A percentile compares a stretch with the other conserved stretches of the same genome.
These are phyloP conservation scores for Pseudocheirus occidentalis DNA, from an alignment of 2,797 vertebrate species.

Conservation along the genomic window DNA sequence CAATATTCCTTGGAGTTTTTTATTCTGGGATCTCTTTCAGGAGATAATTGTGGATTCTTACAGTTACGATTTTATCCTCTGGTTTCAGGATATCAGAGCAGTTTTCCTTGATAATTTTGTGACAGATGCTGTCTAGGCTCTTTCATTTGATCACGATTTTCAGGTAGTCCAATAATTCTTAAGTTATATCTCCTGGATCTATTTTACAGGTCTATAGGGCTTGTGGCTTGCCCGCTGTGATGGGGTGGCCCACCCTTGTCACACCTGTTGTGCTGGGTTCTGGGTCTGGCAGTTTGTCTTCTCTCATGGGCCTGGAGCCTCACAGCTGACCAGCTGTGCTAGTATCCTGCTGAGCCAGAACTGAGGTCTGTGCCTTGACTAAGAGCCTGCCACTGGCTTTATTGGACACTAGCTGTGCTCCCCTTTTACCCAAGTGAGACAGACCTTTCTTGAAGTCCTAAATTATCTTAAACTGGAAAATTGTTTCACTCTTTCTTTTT, in stretches of 20 bases:
- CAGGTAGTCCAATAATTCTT: neutral
- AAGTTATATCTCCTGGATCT: neutral
- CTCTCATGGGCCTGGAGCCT: neutral
- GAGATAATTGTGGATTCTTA: neutral
- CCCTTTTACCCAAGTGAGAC: neutral
- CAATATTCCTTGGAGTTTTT: neutral
- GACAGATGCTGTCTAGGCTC: neutral
- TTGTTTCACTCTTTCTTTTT: neutral
- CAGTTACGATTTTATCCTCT: neutral
- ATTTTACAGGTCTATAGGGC: too few species aligned
- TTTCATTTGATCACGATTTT: neutral
- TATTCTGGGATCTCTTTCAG: neutral
- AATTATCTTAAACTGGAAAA: neutral
- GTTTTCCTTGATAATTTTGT: neutral
- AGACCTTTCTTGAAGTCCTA: neutral
- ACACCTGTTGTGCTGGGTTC: neutral
- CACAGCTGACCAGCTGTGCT: neutral
- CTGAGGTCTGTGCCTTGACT: neutral
- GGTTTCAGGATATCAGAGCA: neutral
- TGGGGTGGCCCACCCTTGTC: neutral
- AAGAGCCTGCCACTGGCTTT: neutral
- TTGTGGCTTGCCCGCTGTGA: neutral
- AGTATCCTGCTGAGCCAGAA: neutral
- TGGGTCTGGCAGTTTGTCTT: neutral
- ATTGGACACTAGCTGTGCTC: neutral